These are phyloP conservation scores for Trichonephila clavipes DNA, from an alignment of 1,140 invertebrate species.

Conservation along the genomic window DNA sequence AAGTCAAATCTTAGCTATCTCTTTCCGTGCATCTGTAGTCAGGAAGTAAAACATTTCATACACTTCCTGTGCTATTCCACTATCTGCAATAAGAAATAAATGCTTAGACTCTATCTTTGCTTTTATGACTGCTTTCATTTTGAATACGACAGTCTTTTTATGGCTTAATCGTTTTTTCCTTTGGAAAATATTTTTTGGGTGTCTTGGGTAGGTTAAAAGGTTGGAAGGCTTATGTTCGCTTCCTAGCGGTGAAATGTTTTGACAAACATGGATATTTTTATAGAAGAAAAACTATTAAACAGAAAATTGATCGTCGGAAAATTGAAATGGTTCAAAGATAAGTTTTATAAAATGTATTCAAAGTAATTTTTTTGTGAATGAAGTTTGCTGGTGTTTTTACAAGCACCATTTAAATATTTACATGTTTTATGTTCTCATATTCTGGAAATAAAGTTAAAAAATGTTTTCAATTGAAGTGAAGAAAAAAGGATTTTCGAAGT, in stretches of 20 bases:
- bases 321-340: too few relatives aligned
- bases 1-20: constrained; percentile 22
- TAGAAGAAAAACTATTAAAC: too few relatives aligned
- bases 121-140: not conserved
- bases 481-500: too few relatives aligned
- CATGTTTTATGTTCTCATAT: too few relatives aligned
- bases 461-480: too few relatives aligned
- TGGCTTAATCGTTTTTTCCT: not conserved
- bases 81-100: not conserved
- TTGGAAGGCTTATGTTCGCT: not conserved
- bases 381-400: too few relatives aligned
- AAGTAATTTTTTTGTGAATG: too few relatives aligned
- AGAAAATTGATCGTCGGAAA: too few relatives aligned
- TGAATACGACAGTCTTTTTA: not conserved
- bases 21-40: not conserved
- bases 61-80: not conserved
- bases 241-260: not conserved
- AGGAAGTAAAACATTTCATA: not conserved
- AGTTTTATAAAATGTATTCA: too few relatives aligned
- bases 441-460: too few relatives aligned
- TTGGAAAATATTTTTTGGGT: too few relatives aligned
- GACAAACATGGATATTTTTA: not conserved
- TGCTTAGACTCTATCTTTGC: not conserved
- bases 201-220: not conserved
- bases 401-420: too few relatives aligned